phyloP scores from a whole-genome alignment of 2,113 vertebrate species.

The Podiceps cristatus region DNA sequence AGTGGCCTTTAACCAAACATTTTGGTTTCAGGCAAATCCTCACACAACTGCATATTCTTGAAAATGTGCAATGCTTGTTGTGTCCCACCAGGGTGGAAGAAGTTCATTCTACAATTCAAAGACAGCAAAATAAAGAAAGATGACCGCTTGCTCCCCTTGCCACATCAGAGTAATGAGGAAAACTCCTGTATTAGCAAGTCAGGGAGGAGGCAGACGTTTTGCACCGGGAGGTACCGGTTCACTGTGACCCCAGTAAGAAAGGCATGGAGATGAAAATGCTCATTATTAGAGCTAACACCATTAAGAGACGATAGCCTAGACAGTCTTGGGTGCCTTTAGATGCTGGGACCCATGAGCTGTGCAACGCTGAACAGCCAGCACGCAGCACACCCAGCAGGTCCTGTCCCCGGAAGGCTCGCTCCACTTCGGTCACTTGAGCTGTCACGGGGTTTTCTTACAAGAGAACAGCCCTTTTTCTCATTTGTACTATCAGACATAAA shows the following conservation, averaged over 20 bases:
- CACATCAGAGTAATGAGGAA: background rate
- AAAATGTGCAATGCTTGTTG: too few relatives aligned
- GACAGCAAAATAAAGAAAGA: background rate
- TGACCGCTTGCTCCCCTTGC: too few relatives aligned
- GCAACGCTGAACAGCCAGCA: too few relatives aligned
- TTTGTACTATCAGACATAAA: too few relatives aligned
- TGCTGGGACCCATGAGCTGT: background rate
- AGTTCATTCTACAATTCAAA: background rate
- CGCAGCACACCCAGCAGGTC: accelerated
- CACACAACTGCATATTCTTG: background rate
- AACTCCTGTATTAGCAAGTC: background rate
- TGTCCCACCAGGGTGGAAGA: background rate
- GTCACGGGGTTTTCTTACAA: too few relatives aligned
- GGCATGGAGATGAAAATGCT: background rate
- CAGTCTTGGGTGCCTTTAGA: background rate
- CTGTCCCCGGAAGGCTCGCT: accelerated
- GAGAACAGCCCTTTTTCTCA: background rate
- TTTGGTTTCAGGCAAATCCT: background rate
- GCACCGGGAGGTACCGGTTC: background rate
- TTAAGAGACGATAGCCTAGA: background rate
- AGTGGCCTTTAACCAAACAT: background rate
- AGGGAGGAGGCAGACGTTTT: background rate
- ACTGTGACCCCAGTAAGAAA: background rate
- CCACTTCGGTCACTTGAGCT: accelerated
- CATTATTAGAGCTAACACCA: background rate